phyloP scores from a whole-genome alignment of 2,797 vertebrate genomes.

The Macroramphosus scolopax region DNA sequence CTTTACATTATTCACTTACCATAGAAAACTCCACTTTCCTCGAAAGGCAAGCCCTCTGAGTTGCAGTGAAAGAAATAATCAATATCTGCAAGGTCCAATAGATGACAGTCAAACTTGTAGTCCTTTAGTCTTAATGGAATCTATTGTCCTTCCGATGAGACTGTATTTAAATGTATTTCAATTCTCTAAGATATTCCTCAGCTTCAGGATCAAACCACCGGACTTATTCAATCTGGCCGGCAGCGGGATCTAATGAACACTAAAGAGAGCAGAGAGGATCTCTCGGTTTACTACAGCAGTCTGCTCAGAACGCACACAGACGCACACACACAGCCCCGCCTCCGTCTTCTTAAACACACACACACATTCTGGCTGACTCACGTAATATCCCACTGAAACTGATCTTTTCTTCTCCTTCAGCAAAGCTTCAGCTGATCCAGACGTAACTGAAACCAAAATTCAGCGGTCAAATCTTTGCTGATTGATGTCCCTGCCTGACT shows the following conservation, averaged over 20 bases:
- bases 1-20: slow-evolving; percentile 43
- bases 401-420: slow-evolving; percentile 16
- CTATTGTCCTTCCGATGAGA: too few relatives aligned
- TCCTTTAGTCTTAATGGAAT: too few relatives aligned
- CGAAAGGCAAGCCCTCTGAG: slow-evolving; percentile 5
- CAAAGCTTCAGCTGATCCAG: slow-evolving; percentile 1
- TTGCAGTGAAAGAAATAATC: slow-evolving; percentile 26
- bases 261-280: slow-evolving; percentile 29
- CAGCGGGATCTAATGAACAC: slow-evolving; percentile 17
- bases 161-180: too few relatives aligned
- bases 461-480: background rate
- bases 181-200: slow-evolving; percentile 24
- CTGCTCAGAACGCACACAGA: slow-evolving; percentile 19
- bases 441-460: background rate
- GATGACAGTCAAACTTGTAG: too few relatives aligned
- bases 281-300: slow-evolving; percentile 58
- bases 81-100: slow-evolving; percentile 48
- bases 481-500: background rate
- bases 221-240: slow-evolving; percentile 4
- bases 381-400: slow-evolving; percentile 39
- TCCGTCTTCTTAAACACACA: slow-evolving; percentile 27
- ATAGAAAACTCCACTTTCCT: slow-evolving; percentile 39
- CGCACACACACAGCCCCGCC: slow-evolving; percentile 42
- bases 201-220: slow-evolving; percentile 5
- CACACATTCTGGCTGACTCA: slow-evolving; percentile 64